Conservation (phyloP, 1,140 invertebrate genomes). For the Temnothorax curvispinosus region DNA sequence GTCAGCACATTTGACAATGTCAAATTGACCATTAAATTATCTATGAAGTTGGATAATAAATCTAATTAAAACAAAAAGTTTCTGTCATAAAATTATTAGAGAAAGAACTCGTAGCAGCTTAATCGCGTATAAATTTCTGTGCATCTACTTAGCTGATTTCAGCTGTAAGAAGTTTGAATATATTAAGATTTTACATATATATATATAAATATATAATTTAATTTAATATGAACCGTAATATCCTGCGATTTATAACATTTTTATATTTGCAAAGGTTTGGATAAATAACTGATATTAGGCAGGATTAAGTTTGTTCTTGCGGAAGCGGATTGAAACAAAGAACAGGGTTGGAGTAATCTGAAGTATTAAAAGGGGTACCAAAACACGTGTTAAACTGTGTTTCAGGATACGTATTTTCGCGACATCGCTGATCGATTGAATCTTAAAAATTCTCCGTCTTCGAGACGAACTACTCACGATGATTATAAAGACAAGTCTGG, state of each 20-base stretch:
- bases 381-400: slow-evolving; percentile 45
- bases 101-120: neutral
- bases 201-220: neutral
- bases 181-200: neutral
- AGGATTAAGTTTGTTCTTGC: neutral
- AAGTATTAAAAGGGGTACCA: slow-evolving; percentile 19
- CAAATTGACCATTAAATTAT: neutral
- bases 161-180: neutral
- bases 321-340: neutral
- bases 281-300: neutral
- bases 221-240: neutral
- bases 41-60: neutral
- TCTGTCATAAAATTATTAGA: neutral
- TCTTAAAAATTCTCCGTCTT: slow-evolving; percentile 26
- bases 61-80: neutral
- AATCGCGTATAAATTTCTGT: neutral
- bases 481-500: slow-evolving; percentile 61
- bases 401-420: slow-evolving; percentile 58
- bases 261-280: neutral
- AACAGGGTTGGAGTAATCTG: neutral
- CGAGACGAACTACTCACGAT: slow-evolving; percentile 28
- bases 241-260: neutral
- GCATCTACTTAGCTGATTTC: neutral
- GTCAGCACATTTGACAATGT: neutral
- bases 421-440: slow-evolving; percentile 62